Evolutionary conservation across 2,113 vertebrate genomes (phyloP).

Genomic region (Sander lucioperca): DNA sequence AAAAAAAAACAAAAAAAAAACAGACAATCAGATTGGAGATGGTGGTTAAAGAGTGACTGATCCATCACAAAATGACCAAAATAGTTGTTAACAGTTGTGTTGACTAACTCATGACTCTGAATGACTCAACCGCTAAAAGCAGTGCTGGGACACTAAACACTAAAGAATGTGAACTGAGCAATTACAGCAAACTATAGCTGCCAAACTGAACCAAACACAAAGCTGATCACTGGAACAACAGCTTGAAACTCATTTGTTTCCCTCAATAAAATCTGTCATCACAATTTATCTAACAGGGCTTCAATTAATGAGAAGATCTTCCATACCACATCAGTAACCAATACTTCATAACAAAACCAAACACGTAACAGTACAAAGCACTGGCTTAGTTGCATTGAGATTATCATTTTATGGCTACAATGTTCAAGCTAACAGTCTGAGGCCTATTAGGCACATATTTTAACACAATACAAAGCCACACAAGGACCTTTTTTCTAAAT

Average conservation of each 20-base stretch:
- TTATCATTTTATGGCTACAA: conserved; percentile 64
- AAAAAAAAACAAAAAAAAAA: too few species aligned
- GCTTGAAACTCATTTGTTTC: not conserved
- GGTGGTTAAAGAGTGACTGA: not conserved
- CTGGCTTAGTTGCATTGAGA: conserved; percentile 41
- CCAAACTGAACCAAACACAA: not conserved
- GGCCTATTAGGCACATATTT: conserved; percentile 69
- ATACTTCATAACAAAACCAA: not conserved
- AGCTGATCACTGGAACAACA: not conserved
- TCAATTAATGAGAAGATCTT: not conserved
- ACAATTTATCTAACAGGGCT: not conserved
- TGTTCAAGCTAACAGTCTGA: conserved; percentile 71
- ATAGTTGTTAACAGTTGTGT: not conserved
- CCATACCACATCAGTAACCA: not conserved
- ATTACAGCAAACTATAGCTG: not conserved
- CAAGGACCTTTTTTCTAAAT: not conserved
- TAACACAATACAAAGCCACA: conserved; percentile 12
- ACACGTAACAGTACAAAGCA: conserved; percentile 35
- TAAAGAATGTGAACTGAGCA: not conserved
- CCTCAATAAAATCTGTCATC: not conserved
- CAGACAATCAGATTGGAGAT: too few species aligned
- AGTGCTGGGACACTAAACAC: not conserved
- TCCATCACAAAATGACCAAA: not conserved
- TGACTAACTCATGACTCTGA: too few species aligned
- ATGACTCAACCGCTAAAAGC: too few species aligned